phyloP scores from a whole-genome alignment of 2,888 invertebrate genomes.

The Phengaris alcon region DNA sequence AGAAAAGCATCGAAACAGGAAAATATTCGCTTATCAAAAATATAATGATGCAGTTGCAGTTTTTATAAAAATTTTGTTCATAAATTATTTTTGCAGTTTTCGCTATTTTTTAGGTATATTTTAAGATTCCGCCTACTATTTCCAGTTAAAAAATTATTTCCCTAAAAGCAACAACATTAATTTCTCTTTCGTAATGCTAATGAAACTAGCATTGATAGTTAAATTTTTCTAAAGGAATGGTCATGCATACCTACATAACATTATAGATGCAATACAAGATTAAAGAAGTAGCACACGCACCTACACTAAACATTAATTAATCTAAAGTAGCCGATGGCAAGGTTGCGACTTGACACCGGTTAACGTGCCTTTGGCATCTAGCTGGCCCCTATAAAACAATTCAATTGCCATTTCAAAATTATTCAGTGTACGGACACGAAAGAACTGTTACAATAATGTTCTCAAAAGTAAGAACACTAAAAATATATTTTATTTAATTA shows the following conservation, averaged over 20 bases:
- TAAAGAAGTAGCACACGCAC: conserved; percentile 8
- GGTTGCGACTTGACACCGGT: conserved; percentile 26
- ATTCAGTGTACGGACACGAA: conserved; percentile 26
- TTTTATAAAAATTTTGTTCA: too few relatives aligned
- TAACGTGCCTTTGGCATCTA: conserved; percentile 22
- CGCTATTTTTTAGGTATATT: too few relatives aligned
- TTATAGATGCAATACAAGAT: conserved; percentile 1
- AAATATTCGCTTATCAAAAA: too few relatives aligned
- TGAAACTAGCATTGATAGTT: too few relatives aligned
- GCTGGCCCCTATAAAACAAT: conserved; percentile 26
- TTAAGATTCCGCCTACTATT: too few relatives aligned
- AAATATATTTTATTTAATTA: conserved; percentile 29
- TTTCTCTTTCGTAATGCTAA: too few relatives aligned
- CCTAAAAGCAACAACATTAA: too few relatives aligned
- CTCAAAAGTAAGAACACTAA: conserved; percentile 34
- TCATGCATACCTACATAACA: not conserved
- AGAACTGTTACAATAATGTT: conserved; percentile 34
- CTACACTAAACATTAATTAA: conserved; percentile 10
- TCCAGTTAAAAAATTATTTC: too few relatives aligned
- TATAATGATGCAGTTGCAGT: too few relatives aligned
- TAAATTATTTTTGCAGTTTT: too few relatives aligned
- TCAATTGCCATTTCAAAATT: not conserved
- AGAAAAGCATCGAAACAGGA: too few relatives aligned
- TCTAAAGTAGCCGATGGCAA: conserved; percentile 20
- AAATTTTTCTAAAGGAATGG: too few relatives aligned